A percentile compares a stretch with the other conserved stretches of the same genome.
Evolutionary conservation across 2,113 vertebrate genomes (phyloP).

Genomic region (Okapia johnstoni): DNA sequence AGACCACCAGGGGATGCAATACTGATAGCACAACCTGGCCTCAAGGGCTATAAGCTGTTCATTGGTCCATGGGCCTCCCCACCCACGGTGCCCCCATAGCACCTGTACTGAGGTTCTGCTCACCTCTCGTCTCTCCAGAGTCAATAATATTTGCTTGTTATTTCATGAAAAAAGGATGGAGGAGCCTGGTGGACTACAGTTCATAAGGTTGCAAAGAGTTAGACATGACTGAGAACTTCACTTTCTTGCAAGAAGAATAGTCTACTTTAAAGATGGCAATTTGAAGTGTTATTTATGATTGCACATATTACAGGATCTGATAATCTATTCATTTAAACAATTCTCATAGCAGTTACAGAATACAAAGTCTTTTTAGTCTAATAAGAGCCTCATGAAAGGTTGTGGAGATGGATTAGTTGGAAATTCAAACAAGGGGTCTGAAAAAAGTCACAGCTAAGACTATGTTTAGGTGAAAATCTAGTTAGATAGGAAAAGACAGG

Average conservation of each 20-base stretch:
- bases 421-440: neutral
- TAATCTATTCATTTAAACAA: neutral
- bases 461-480: neutral
- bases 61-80: neutral
- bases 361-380: neutral
- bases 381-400: neutral
- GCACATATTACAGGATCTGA: neutral
- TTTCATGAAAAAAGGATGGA: neutral
- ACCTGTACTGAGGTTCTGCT: neutral
- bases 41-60: neutral
- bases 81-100: neutral
- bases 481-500: neutral
- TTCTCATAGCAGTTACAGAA: neutral
- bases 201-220: neutral
- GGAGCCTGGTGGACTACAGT: neutral
- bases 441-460: neutral
- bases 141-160: neutral
- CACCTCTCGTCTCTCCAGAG: neutral
- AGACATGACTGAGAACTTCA: neutral
- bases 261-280: neutral
- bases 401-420: neutral
- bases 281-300: neutral
- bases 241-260: neutral
- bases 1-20: neutral
- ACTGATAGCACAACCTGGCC: neutral